phyloP scores from a whole-genome alignment of 2,113 vertebrate genomes.

The Cephalophus harveyi region DNA sequence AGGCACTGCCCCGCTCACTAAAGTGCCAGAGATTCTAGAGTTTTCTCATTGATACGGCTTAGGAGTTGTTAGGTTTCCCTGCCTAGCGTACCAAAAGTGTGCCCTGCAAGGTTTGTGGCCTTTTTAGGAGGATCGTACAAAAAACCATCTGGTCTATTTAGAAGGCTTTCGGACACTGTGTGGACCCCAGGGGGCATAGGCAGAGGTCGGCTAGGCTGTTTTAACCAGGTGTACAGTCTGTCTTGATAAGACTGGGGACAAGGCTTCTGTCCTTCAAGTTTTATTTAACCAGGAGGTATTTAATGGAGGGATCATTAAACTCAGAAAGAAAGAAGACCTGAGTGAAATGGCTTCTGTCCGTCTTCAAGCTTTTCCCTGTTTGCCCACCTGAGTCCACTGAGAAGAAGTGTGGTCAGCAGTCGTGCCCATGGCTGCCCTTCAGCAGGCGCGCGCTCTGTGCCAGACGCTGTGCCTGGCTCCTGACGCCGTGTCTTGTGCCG shows the following conservation, averaged over 20 bases:
- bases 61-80: background rate
- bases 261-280: background rate
- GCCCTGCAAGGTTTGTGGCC: background rate
- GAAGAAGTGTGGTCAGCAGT: fast-evolving
- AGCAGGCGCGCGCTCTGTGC: background rate
- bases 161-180: background rate
- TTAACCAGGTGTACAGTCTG: too few species aligned
- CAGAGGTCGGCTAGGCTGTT: background rate
- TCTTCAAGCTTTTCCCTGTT: background rate
- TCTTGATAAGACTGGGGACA: background rate
- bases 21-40: background rate
- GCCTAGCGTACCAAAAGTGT: background rate
- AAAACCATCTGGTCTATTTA: background rate
- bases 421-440: background rate
- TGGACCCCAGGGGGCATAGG: background rate
- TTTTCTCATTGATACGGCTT: background rate
- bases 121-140: background rate
- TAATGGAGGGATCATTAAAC: background rate
- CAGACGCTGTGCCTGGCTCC: fast-evolving
- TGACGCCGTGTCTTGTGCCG: fast-evolving
- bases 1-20: background rate
- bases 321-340: background rate
- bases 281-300: background rate
- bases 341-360: background rate
- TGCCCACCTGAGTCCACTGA: background rate